These are phyloP conservation scores for Agonopterix subpropinquella DNA, from an alignment of 2,888 invertebrate species.

Conservation along the genomic window DNA sequence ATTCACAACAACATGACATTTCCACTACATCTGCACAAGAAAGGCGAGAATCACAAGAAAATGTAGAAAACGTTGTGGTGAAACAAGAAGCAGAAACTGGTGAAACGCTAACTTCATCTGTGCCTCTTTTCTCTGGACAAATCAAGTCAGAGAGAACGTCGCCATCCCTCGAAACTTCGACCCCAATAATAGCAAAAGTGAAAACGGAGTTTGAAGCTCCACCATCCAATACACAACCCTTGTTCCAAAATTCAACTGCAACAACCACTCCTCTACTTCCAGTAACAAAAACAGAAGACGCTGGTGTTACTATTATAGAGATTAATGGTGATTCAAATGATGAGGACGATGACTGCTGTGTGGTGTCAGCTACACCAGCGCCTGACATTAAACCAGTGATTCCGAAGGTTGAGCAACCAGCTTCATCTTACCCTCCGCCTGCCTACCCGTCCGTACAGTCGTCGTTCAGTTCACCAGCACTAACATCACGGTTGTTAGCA, in stretches of 20 bases:
- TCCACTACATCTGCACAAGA: slow-evolving; percentile 21
- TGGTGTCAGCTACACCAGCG: slow-evolving; percentile 64
- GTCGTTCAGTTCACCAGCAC: slow-evolving; percentile 25
- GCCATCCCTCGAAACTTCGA: slow-evolving; percentile 29
- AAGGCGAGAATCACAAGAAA: slow-evolving; percentile 32
- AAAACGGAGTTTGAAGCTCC: slow-evolving; percentile 49
- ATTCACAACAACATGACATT: too few relatives aligned
- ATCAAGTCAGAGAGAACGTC: slow-evolving; percentile 59
- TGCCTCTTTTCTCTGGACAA: slow-evolving; percentile 48
- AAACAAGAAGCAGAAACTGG: slow-evolving; percentile 50
- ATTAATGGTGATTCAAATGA: slow-evolving; percentile 68
- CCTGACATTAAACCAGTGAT: slow-evolving; percentile 57
- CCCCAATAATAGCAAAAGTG: slow-evolving; percentile 46
- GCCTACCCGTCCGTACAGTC: slow-evolving; percentile 35
- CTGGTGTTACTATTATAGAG: slow-evolving; percentile 53
- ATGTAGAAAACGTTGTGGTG: slow-evolving; percentile 43
- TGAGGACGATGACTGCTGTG: slow-evolving; percentile 68
- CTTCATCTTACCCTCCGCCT: slow-evolving; percentile 34
- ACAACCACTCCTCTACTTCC: slow-evolving; percentile 34
- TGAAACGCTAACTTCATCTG: slow-evolving; percentile 19
- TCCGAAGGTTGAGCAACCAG: slow-evolving; percentile 50
- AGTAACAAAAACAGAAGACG: slow-evolving; percentile 54
- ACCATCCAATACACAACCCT: slow-evolving; percentile 17
- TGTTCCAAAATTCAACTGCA: slow-evolving; percentile 17
- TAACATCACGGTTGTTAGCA: slow-evolving; percentile 29